Base-by-base conservation (phyloP, 2,888 invertebrate genomes). In the Drosophila neutralis region DNA sequence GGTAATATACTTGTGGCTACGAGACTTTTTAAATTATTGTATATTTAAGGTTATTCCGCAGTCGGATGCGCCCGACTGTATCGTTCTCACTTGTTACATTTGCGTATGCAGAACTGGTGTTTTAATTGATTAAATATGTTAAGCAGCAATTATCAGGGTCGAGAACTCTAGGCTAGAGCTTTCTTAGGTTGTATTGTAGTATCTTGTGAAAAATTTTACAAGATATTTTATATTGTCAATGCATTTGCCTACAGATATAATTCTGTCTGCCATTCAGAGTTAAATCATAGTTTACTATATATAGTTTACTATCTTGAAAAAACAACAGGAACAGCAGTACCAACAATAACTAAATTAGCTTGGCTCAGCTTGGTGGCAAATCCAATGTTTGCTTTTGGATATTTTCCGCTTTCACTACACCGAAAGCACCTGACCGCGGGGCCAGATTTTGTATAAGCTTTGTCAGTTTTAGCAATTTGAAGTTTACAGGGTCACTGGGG, bases 401-500 rank as follows among this genome's bases (percentile, higher is more conserved):
- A 53, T 53, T 31, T 48, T n/a, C 11, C 31, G 24, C 53, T 36
- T 38, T 27, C 27, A 54, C 18, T 38, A 24, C 27, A 54, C 18
- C 35, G 38, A 40, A 38, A 11, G 42, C 68, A 51, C 51, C 66
- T 48, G 65, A 48, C 82, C 73, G 51, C 45, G 36, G 48, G 24
- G 15, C 64, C 24, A 38, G 10, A 13, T 31, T 13, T 10, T 29
- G 27, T 54, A 61, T 60, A 48, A 61, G 76, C 72, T 71, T 57
- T 84, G 89, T 77, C 70, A 80, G 77, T 78, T 84, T 87, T 76
- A 82, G 84, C 86, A 89, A 87, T 86, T 86, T 89, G 78, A 87
- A 89, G 84, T 89, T 83, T 89, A 87, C 89, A 89, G 84, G 89
- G 87, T 86, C 86, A 82, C 80, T 67, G 76, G 89, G 78, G 89